Evolutionary conservation across 2,113 vertebrate genomes (phyloP).

Genomic region (Oriolus oriolus): DNA sequence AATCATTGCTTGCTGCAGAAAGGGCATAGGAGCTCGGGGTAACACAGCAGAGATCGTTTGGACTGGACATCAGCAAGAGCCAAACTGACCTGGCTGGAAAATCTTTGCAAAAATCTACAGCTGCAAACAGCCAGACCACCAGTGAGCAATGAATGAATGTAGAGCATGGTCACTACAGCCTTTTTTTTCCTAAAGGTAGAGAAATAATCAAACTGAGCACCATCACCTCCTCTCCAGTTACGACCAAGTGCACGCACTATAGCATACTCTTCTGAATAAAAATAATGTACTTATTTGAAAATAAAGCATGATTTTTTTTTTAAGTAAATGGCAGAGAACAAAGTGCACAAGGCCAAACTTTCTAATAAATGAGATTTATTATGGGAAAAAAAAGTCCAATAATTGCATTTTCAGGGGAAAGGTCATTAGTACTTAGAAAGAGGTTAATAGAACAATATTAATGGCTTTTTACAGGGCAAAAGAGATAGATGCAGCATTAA

Average conservation of each 20-base stretch:
- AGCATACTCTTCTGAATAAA: constrained; percentile 39
- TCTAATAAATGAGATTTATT: constrained; percentile 77
- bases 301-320: constrained; percentile 60
- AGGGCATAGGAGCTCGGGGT: not conserved
- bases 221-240: not conserved
- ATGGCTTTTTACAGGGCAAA: constrained; percentile 44
- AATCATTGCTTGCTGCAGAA: not conserved
- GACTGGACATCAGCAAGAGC: not conserved
- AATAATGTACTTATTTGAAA: constrained; percentile 67
- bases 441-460: constrained; percentile 68
- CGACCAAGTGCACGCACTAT: not conserved
- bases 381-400: constrained; percentile 69
- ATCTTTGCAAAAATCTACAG: not conserved
- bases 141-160: fast-evolving
- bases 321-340: constrained; percentile 64
- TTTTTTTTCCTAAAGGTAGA: not conserved
- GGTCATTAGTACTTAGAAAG: constrained; percentile 53
- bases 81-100: not conserved
- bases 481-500: constrained; percentile 56
- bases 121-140: not conserved
- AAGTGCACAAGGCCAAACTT: constrained; percentile 69
- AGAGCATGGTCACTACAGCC: not conserved
- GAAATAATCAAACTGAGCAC: not conserved
- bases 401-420: constrained; percentile 69
- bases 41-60: not conserved